Percentiles rank a stretch among this genome's conserved stretches.
phyloP scores from a whole-genome alignment of 2,888 invertebrate species.

The Pteria penguin region DNA sequence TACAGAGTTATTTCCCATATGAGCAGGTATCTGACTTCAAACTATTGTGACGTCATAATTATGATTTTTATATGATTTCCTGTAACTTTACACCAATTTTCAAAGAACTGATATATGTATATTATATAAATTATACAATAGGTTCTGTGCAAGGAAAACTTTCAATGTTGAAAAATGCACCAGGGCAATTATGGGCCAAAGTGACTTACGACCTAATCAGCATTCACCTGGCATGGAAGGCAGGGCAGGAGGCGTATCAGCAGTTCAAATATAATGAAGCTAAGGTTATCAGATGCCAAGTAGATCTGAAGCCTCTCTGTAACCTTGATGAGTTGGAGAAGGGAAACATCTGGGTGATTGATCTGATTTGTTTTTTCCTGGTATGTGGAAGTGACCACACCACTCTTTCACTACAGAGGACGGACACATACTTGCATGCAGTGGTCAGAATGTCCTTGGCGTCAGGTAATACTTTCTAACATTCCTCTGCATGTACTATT shows the following conservation, averaged over 20 bases:
- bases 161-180: neutral
- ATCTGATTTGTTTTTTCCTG: constrained; percentile 54
- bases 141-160: no score
- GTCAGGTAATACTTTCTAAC: constrained; percentile 45
- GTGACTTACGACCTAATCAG: constrained; percentile 52
- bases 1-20: no score
- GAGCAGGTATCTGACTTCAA: no score
- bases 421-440: constrained; percentile 66
- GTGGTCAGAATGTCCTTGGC: constrained; percentile 54
- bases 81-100: no score
- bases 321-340: constrained; percentile 37
- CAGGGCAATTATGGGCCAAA: constrained; percentile 56
- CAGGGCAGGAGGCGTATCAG: constrained; percentile 46
- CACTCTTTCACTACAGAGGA: constrained; percentile 51
- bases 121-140: no score
- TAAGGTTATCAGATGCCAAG: neutral
- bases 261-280: constrained; percentile 27
- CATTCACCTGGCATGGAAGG: constrained; percentile 45
- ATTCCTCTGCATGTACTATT: no score
- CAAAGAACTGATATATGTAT: no score
- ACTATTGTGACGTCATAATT: no score
- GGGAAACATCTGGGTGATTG: constrained; percentile 33
- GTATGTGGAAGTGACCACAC: constrained; percentile 52
- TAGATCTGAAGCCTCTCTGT: constrained; percentile 55
- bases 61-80: no score